These are phyloP conservation scores for Leptinotarsa peninsularis DNA, from an alignment of 2,888 invertebrate genomes.

Conservation along the genomic window DNA sequence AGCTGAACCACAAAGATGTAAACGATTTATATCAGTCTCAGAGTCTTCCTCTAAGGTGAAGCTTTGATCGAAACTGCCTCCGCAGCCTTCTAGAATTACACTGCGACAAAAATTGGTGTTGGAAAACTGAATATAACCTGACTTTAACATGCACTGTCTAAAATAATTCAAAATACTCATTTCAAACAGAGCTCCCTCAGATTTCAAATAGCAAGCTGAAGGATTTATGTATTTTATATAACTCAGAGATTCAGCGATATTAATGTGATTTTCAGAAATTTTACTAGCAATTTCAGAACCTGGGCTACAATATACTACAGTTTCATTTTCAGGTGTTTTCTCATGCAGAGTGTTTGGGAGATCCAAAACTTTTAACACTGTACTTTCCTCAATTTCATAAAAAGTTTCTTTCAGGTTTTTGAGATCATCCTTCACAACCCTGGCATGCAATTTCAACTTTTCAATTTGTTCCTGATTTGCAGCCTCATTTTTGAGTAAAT, in stretches of 20 bases:
- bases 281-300: slow-evolving; percentile 25
- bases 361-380: slow-evolving; percentile 73
- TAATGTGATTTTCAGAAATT: slow-evolving; percentile 68
- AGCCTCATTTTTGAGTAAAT: slow-evolving; percentile 62
- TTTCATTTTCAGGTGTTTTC: slow-evolving; percentile 70
- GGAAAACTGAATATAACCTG: slow-evolving; percentile 74
- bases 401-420: slow-evolving; percentile 72
- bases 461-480: slow-evolving; percentile 64
- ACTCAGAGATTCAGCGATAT: slow-evolving; percentile 69
- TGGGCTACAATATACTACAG: slow-evolving; percentile 54
- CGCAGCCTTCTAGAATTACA: slow-evolving; percentile 80
- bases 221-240: slow-evolving; percentile 73
- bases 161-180: slow-evolving; percentile 71
- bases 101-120: slow-evolving; percentile 85
- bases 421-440: slow-evolving; percentile 68
- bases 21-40: slow-evolving; percentile 68
- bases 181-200: slow-evolving; percentile 80
- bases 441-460: slow-evolving; percentile 70
- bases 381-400: slow-evolving; percentile 81
- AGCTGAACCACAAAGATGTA: slow-evolving; percentile 82
- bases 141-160: slow-evolving; percentile 65
- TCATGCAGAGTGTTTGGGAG: slow-evolving; percentile 79
- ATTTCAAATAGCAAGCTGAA: slow-evolving; percentile 73
- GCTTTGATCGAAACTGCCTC: slow-evolving; percentile 71
- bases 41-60: slow-evolving; percentile 72